Evolutionary conservation across 2,113 vertebrate genomes (phyloP), one percentile per base, ranked within the genome.

Genomic region (Forbesichthys papilliferus): DNA sequence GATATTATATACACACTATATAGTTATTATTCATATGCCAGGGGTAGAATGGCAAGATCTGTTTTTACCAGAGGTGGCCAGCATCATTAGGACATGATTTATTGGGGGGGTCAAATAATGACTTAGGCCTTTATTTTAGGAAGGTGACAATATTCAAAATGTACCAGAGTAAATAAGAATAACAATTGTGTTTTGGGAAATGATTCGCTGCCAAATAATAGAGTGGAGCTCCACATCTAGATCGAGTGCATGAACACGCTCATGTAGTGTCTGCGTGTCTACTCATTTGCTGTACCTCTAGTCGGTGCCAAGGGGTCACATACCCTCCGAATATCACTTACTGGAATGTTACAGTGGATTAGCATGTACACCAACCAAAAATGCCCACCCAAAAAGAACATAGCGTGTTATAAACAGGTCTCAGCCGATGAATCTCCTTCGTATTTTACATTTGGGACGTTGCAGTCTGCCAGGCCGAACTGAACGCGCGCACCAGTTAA

Each of bases 291-390:
- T 34, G 62, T n/a, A 55, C 5, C 20, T 52, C 16, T 14, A 34
- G 3, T 34, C 47, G 5, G 11, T 46, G 11, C n/a, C 56, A 49
- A 52, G 8, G 27, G 34, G 54, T 68, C 42, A 53, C 2, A 11
- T 18, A 42, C 73, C 48, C 59, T 55, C 52, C n/a, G 53, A 11
- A 59, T 59, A 34, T 60, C 57, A 54, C 27, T 60, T 53, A 58
- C 48, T 66, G 74, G 18, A 51, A 68, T 58, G 34, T 47, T 48
- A 20, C 16, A 7, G 13, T 42, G 36, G 49, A 64, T 60, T 20
- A 63, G 42, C 54, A 34, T 55, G 48, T 42, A 20, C 10, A 51
- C 47, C 4, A 52, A 27, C 36, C 51, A 49, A 61, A 64, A 12
- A 54, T 13, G 16, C 5, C 33, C 47, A 58, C 4, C 33, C 46